Base-by-base conservation (phyloP, 2,113 vertebrate genomes). In the Osmerus mordax region DNA sequence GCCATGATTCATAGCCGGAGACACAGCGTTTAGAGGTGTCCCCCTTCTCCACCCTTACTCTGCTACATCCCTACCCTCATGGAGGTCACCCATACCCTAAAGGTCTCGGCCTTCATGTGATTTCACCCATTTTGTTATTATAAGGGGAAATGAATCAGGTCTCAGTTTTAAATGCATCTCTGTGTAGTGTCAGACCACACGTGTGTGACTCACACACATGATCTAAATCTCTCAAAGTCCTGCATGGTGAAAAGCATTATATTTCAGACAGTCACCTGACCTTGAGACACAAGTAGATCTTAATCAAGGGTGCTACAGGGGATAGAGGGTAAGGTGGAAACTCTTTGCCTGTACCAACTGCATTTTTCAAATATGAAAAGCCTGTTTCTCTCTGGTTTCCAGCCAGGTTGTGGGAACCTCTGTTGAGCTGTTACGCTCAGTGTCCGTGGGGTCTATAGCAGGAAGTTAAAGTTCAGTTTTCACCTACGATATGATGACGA, bases 1-100 rank as follows among this genome's bases (percentile, higher is more conserved):
- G 87, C 94, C 64, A 95, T 95, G 94, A 95, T 96, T 82, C 93
- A 96, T 89, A 94, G 85, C 75, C 90, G 94, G 70, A 90, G 94
- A 70, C 91, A 86, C 70, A 96, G 94, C 0, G 67, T 95, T 19
- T 96, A 92, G 75, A 47, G 9, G 13, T 29, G 8, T 12, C 28
- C 15, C 12, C 18, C 0, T 0, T 23, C 73, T 53, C 67, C 7
- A 59, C 64, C 69, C 73, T 58, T 47, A 5, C 2, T 47, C 41
- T 47, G 41, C 29, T 5, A 65, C 12, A 21, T 18, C 4, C 12
- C 36, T 65, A 19, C 41, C 19, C 64, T 51, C n/a, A 12, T 9
- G n/a, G n/a, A 18, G 18, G 63, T 12, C 28, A 65, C 32, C 15
- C 18, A 41, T 28, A 29, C 29, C 19, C 63, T 65, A n/a, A 41